A percentile compares a stretch with the other conserved stretches of the same genome.
These are phyloP conservation scores for Caranx melampygus DNA, from an alignment of 2,113 vertebrate genomes.

Conservation along the genomic window DNA sequence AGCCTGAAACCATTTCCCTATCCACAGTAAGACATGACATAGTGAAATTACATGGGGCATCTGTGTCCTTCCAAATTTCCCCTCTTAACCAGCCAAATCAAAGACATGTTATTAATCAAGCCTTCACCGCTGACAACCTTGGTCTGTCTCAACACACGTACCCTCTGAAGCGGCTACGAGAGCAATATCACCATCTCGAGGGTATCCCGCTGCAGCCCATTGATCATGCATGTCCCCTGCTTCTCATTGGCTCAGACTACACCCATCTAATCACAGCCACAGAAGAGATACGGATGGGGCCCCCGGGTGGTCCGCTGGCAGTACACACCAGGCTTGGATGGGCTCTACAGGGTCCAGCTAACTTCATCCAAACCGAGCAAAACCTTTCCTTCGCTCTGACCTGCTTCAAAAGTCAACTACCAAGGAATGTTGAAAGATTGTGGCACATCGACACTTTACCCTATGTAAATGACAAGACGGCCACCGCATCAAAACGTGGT, in stretches of 20 bases:
- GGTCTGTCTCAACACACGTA: neutral
- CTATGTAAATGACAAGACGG: neutral
- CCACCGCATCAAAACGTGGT: neutral
- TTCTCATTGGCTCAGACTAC: constrained; percentile 13
- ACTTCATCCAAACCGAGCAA: neutral
- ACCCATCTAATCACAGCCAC: neutral
- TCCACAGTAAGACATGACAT: too few relatives aligned
- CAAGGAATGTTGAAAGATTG: neutral
- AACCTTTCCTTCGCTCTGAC: neutral
- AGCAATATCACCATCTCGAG: neutral
- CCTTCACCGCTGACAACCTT: neutral
- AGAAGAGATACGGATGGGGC: neutral
- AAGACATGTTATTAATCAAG: neutral
- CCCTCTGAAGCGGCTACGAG: neutral
- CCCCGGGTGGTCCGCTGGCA: neutral
- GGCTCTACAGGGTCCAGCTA: constrained; percentile 3
- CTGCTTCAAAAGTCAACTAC: neutral
- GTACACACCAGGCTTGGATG: neutral
- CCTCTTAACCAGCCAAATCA: neutral
- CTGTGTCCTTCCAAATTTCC: neutral
- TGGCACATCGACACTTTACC: constrained; percentile 15
- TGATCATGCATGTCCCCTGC: neutral
- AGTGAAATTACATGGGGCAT: too few relatives aligned
- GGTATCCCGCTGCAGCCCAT: neutral
- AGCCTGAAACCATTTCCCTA: too few relatives aligned